phyloP scores from a whole-genome alignment of 2,888 invertebrate species.

The Oscheius myriophilus region DNA sequence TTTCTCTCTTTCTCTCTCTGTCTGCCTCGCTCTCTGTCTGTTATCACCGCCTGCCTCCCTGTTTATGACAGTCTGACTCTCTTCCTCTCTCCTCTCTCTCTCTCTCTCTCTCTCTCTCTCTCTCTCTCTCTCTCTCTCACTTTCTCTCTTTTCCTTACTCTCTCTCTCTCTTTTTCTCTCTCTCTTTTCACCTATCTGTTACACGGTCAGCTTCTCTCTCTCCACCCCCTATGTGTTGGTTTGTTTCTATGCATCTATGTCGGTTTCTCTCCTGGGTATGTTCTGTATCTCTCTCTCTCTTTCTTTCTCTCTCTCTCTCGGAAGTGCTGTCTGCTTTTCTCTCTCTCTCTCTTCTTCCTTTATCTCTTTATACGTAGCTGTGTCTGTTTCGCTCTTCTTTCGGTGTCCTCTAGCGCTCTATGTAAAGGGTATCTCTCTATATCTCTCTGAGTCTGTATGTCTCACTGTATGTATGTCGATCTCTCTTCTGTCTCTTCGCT shows the following conservation, averaged over 20 bases:
- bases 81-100: background rate
- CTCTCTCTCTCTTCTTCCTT: background rate
- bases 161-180: background rate
- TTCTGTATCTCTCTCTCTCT: background rate
- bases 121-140: background rate
- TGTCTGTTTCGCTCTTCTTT: too few relatives aligned
- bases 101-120: background rate
- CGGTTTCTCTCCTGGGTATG: background rate
- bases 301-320: background rate
- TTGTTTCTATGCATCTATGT: background rate
- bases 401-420: too few relatives aligned
- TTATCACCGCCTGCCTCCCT: background rate
- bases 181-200: background rate
- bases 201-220: too few relatives aligned
- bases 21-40: too few relatives aligned
- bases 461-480: too few relatives aligned
- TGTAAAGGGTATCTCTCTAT: too few relatives aligned
- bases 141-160: background rate
- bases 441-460: too few relatives aligned
- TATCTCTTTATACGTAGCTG: too few relatives aligned
- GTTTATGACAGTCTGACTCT: background rate
- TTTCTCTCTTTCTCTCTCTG: too few relatives aligned
- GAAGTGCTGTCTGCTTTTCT: background rate
- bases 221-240: background rate
- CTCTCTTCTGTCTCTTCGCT: too few relatives aligned